Conservation (phyloP, 2,113 vertebrate genomes). For the Myocastor coypus region DNA sequence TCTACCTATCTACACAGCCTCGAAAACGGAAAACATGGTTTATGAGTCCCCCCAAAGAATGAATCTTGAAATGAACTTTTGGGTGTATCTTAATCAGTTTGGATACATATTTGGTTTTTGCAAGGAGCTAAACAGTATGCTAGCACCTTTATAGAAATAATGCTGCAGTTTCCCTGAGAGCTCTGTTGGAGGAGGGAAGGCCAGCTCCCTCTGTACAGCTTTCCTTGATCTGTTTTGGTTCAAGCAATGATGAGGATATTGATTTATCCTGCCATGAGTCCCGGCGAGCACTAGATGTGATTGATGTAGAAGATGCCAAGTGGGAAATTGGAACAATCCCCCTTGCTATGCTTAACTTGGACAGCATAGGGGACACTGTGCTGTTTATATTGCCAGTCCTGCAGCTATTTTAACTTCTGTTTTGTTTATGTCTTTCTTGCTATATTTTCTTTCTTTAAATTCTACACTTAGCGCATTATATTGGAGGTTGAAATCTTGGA, state of each 20-base stretch:
- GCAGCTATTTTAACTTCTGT: constrained; percentile 5
- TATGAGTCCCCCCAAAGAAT: neutral
- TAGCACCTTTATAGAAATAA: neutral
- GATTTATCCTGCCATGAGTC: neutral
- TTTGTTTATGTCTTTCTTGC: neutral
- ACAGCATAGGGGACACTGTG: neutral
- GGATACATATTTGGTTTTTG: neutral
- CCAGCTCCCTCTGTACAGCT: neutral
- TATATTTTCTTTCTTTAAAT: neutral
- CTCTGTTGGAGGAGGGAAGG: neutral
- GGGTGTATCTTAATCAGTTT: neutral
- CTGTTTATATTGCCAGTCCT: neutral
- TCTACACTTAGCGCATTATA: neutral
- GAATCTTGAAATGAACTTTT: neutral
- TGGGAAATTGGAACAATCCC: neutral
- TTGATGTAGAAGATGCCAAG: neutral
- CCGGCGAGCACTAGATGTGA: neutral
- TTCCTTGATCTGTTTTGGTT: neutral
- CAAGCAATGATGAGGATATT: neutral
- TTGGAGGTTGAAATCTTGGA: neutral
- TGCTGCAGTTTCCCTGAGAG: neutral
- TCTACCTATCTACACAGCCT: neutral
- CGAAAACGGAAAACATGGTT: neutral
- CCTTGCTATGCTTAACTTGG: neutral
- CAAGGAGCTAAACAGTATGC: neutral